phyloP scores from a whole-genome alignment of 2,797 vertebrate genomes.

The Molossus molossus region DNA sequence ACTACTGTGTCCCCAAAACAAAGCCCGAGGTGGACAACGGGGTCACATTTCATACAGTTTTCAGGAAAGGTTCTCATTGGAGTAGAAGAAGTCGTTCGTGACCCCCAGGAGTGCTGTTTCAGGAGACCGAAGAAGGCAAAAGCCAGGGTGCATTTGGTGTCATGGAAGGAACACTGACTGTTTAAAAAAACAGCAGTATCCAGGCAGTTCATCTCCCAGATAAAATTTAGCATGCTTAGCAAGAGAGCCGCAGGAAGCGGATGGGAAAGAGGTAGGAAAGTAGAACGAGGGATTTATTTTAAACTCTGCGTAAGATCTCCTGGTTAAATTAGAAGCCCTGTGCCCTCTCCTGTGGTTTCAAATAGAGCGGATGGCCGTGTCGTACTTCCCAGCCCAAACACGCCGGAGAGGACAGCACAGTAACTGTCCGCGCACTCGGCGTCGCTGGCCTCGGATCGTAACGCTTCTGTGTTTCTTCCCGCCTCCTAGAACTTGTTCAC shows the following conservation, averaged over 20 bases:
- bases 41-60: not conserved
- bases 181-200: not conserved
- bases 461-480: constrained; percentile 76
- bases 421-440: constrained; percentile 65
- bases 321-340: constrained; percentile 38
- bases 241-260: not conserved
- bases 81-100: not conserved
- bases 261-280: not conserved
- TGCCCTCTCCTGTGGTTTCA: constrained; percentile 33
- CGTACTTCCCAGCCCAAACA: constrained; percentile 57
- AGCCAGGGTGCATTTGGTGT: not conserved
- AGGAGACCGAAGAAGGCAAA: not conserved
- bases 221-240: not conserved
- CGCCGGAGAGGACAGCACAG: not conserved
- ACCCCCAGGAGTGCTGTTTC: not conserved
- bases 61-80: not conserved
- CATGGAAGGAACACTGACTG: not conserved
- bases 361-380: constrained; percentile 10
- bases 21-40: not conserved
- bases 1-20: not conserved
- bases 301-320: constrained; percentile 50
- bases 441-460: constrained; percentile 91
- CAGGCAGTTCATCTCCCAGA: not conserved
- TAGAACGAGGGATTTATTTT: constrained; percentile 28
- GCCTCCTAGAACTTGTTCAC: constrained; percentile 93